Evolutionary conservation across 2,113 vertebrate species (phyloP).

Genomic region (Struthio camelus): DNA sequence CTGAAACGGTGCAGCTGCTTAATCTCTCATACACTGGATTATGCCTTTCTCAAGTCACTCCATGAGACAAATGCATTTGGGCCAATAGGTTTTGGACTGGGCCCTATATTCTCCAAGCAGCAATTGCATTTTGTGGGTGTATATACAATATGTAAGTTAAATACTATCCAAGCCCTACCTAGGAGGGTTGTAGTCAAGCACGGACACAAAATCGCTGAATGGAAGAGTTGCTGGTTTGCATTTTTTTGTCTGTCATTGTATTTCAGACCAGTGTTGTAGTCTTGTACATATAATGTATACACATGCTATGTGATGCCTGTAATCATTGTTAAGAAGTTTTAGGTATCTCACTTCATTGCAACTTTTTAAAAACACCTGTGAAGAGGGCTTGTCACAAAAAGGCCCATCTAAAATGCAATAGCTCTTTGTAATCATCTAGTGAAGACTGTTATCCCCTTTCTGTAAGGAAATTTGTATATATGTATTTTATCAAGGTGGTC

Average conservation of each 20-base stretch:
- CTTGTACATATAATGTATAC: too few relatives aligned
- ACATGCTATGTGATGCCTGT: background rate
- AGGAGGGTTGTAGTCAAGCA: background rate
- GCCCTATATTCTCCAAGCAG: background rate
- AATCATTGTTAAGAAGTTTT: background rate
- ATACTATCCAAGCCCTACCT: background rate
- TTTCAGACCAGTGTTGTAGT: background rate
- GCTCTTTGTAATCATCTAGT: background rate
- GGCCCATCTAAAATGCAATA: background rate
- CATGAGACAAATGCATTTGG: background rate
- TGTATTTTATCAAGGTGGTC: background rate
- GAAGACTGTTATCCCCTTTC: background rate
- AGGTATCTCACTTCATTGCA: background rate
- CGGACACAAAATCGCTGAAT: background rate
- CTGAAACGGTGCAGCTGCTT: background rate
- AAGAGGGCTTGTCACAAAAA: background rate
- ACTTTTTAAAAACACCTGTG: background rate
- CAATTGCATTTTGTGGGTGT: background rate
- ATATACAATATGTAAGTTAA: background rate
- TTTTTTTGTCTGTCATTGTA: background rate
- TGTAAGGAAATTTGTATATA: too few relatives aligned
- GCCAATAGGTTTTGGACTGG: background rate
- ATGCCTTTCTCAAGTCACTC: accelerated
- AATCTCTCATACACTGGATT: background rate
- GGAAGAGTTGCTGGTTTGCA: background rate